Conservation (phyloP, 1,140 invertebrate genomes). For the Tetramorium simillimum region DNA sequence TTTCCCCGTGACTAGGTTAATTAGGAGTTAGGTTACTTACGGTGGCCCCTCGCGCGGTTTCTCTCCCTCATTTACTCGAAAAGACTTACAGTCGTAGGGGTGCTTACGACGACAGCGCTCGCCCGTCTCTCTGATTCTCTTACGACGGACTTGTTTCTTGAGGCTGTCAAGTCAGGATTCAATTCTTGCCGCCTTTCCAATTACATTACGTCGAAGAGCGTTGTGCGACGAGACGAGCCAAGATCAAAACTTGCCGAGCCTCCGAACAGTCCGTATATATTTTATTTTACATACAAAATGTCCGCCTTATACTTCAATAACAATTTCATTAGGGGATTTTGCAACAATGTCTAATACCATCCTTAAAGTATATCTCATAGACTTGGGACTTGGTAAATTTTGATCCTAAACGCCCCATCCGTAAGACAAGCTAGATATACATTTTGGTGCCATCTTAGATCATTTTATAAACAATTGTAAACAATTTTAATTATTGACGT, state of each 20-base stretch:
- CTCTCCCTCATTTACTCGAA: conserved; percentile 27
- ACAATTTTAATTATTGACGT: not conserved
- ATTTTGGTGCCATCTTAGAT: not conserved
- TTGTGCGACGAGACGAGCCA: not conserved
- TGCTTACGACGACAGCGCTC: conserved; percentile 34
- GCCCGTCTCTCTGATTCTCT: not conserved
- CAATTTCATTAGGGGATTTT: not conserved
- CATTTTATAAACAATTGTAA: not conserved
- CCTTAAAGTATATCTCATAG: not conserved
- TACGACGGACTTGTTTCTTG: not conserved
- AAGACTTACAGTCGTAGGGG: conserved; percentile 16
- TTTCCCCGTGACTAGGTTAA: conserved; percentile 72
- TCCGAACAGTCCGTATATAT: not conserved
- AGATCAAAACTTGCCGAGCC: conserved; percentile 27
- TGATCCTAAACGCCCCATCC: not conserved
- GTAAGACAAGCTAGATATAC: not conserved
- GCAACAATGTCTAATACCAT: not conserved
- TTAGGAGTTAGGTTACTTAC: conserved; percentile 72
- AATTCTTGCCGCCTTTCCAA: conserved; percentile 1
- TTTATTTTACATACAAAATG: conserved; percentile 11
- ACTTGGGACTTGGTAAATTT: not conserved
- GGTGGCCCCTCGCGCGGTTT: conserved; percentile 74
- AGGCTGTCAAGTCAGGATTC: not conserved
- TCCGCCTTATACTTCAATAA: not conserved
- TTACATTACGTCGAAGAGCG: conserved; percentile 10